Conservation (phyloP, 2,797 vertebrate genomes). For the Pipistrellus nathusii region DNA sequence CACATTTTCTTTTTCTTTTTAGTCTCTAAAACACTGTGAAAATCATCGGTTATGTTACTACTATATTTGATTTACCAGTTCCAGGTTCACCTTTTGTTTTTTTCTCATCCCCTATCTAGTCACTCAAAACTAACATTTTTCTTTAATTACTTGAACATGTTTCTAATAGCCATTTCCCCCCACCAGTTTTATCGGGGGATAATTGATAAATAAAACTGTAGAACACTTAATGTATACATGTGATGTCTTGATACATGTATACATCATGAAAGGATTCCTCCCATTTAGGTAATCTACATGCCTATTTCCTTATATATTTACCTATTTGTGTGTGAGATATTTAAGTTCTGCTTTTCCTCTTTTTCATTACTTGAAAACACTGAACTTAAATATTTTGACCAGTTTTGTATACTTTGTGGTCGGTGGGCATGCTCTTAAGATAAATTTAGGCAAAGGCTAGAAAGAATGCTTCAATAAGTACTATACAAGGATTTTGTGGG, state of each 20-base stretch:
- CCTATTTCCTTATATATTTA: background rate
- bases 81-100: background rate
- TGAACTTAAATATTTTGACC: background rate
- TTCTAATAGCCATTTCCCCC: background rate
- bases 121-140: background rate
- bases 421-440: background rate
- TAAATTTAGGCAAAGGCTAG: background rate
- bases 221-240: background rate
- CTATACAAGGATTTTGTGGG: background rate
- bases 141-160: background rate
- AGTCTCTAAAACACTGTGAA: background rate
- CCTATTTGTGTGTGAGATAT: background rate
- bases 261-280: background rate
- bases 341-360: background rate
- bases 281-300: background rate
- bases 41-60: background rate
- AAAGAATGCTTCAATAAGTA: background rate
- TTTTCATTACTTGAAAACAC: background rate
- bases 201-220: background rate
- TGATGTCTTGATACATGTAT: background rate
- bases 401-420: conserved; percentile 7
- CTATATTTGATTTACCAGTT: background rate
- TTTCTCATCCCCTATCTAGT: background rate
- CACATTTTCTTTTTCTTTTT: conserved; percentile 17
- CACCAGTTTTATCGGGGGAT: background rate